Percentiles rank a stretch among this genome's conserved stretches.
Evolutionary conservation across 2,113 vertebrate genomes (phyloP).

Genomic region (Lontra canadensis): DNA sequence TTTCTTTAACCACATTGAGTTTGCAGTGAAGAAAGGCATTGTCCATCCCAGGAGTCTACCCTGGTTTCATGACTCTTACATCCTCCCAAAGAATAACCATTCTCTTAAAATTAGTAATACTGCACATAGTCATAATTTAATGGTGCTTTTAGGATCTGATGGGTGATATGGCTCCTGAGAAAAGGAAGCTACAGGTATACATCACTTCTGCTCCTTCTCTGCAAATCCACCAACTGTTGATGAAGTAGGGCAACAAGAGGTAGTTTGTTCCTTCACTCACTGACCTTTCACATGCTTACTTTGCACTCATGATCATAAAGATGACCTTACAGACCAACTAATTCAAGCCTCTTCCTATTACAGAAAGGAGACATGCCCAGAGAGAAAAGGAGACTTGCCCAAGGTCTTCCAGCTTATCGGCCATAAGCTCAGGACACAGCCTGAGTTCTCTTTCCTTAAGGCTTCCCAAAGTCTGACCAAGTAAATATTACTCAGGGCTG

Average conservation of each 20-base stretch:
- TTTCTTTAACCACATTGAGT: not conserved
- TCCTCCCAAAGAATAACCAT: not conserved
- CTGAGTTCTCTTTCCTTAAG: not conserved
- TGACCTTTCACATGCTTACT: not conserved
- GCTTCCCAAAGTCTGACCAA: not conserved
- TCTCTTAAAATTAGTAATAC: not conserved
- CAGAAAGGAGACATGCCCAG: not conserved
- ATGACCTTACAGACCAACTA: not conserved
- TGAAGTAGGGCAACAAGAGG: not conserved
- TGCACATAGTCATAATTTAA: not conserved
- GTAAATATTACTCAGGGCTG: not conserved
- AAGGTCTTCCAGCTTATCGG: no score
- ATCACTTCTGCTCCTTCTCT: not conserved
- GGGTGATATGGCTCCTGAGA: not conserved
- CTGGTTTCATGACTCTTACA: not conserved
- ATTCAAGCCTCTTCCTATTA: not conserved
- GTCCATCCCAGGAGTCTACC: not conserved
- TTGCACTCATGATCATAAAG: not conserved
- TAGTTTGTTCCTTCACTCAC: not conserved
- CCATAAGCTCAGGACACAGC: not conserved
- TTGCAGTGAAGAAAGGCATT: not conserved
- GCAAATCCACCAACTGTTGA: not conserved
- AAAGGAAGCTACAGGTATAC: not conserved
- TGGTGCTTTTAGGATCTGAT: not conserved
- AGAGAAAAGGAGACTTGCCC: not conserved